These are phyloP conservation scores for Tetragnatha montana DNA, from an alignment of 2,888 invertebrate genomes.

Conservation along the genomic window DNA sequence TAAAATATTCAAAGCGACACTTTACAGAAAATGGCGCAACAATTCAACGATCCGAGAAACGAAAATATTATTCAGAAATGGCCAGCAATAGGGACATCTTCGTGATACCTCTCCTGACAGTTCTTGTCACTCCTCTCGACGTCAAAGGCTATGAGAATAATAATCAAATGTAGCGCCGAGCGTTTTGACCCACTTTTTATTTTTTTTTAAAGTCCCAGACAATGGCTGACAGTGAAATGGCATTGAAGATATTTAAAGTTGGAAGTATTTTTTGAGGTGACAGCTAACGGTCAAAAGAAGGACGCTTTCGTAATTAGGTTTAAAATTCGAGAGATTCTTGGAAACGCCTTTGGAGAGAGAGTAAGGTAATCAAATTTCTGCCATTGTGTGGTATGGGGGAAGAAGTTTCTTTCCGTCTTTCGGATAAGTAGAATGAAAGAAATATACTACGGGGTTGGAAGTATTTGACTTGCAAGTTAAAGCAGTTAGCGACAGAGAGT, in stretches of 20 bases:
- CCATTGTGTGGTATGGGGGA: background rate
- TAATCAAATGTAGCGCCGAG: background rate
- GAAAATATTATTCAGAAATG: conserved; percentile 15
- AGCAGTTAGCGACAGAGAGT: background rate
- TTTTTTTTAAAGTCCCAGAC: conserved; percentile 24
- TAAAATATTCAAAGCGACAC: background rate
- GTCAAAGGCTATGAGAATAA: background rate
- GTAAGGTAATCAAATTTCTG: background rate
- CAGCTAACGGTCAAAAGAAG: conserved; percentile 22
- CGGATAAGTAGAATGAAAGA: background rate
- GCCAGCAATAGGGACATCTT: conserved; percentile 13
- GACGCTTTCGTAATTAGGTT: conserved; percentile 13
- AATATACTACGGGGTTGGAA: background rate
- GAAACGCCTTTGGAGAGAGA: background rate
- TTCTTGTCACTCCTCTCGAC: conserved; percentile 17
- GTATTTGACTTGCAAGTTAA: background rate
- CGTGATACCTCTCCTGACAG: conserved; percentile 27
- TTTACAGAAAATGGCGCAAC: background rate
- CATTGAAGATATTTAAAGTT: conserved; percentile 44
- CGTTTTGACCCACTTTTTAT: conserved; percentile 37
- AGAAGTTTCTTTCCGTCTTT: background rate
- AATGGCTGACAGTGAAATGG: conserved; percentile 34
- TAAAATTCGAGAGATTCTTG: background rate
- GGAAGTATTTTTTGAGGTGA: conserved; percentile 1
- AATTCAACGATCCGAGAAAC: background rate